phyloP scores from a whole-genome alignment of 2,888 invertebrate species.

The Parnassius apollo region DNA sequence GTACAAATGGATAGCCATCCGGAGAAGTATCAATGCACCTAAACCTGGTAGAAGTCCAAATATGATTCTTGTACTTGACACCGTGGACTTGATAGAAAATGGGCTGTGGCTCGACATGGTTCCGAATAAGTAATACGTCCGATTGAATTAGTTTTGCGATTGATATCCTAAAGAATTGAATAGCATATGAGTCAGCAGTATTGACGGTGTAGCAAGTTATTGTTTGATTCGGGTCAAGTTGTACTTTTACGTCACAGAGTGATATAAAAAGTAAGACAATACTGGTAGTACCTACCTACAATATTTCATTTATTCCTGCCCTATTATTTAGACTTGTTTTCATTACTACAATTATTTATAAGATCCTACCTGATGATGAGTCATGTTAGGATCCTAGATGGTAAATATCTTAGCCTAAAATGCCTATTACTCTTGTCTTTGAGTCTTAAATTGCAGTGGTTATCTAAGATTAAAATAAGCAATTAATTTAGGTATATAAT shows the following conservation, averaged over 20 bases:
- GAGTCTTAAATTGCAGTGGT: no score
- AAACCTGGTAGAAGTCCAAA: conserved; percentile 84
- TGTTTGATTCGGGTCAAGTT: conserved; percentile 42
- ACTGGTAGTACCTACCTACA: no score
- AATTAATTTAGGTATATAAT: no score
- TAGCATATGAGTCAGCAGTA: conserved; percentile 43
- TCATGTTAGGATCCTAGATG: no score
- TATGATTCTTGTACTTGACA: conserved; percentile 84
- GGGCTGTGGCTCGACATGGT: conserved; percentile 51
- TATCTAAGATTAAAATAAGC: no score
- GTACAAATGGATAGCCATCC: conserved; percentile 82
- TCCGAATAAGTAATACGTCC: conserved; percentile 22
- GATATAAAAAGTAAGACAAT: conserved; percentile 27
- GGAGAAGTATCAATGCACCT: conserved; percentile 83
- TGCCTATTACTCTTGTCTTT: no score
- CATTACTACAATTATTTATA: no score
- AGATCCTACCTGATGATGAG: no score
- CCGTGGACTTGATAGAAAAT: conserved; percentile 56
- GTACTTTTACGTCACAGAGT: conserved; percentile 43
- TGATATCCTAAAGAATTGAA: conserved; percentile 32
- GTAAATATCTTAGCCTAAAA: no score
- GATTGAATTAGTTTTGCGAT: conserved; percentile 15
- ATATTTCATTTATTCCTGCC: no score
- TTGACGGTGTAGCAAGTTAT: conserved; percentile 42
- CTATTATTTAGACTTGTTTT: no score